These are phyloP conservation scores for Epizoanthus scotinus DNA, from an alignment of 92 coral and sea anemone genomes.

Conservation along the genomic window DNA sequence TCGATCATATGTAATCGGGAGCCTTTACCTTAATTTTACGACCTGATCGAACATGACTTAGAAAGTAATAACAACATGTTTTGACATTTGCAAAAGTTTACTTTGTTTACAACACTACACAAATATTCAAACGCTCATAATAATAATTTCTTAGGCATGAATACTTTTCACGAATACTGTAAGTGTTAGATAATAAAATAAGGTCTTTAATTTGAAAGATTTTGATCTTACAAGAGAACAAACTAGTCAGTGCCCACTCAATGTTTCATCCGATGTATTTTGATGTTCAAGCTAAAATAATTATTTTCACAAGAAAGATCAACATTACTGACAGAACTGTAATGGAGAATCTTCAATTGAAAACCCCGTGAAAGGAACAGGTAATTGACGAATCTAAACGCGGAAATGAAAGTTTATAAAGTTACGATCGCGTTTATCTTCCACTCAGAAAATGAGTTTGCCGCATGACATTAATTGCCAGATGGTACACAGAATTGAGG, in stretches of 20 bases:
- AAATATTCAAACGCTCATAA: too few species aligned
- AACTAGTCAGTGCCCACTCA: neutral
- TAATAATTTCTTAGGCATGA: too few species aligned
- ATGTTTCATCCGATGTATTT: neutral
- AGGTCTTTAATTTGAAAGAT: too few species aligned
- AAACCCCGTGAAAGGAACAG: neutral
- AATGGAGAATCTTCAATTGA: constrained; percentile 7
- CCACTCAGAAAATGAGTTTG: constrained; percentile 12
- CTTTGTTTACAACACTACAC: too few species aligned
- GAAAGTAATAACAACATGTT: too few species aligned
- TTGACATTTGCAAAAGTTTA: too few species aligned
- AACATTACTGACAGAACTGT: neutral
- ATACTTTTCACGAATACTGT: too few species aligned
- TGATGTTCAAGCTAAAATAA: neutral
- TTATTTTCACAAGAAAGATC: constrained; percentile 9
- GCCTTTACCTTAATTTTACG: too few species aligned
- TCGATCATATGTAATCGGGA: too few species aligned
- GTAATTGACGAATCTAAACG: neutral
- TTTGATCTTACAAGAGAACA: too few species aligned
- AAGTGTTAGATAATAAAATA: too few species aligned
- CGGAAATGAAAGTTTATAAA: constrained; percentile 43
- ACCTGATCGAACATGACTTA: too few species aligned
- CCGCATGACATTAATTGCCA: neutral
- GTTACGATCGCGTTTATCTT: constrained; percentile 33
- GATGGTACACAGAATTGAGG: neutral